Evolutionary conservation across 2,888 invertebrate species (phyloP).

Genomic region (Dorcus hopei): DNA sequence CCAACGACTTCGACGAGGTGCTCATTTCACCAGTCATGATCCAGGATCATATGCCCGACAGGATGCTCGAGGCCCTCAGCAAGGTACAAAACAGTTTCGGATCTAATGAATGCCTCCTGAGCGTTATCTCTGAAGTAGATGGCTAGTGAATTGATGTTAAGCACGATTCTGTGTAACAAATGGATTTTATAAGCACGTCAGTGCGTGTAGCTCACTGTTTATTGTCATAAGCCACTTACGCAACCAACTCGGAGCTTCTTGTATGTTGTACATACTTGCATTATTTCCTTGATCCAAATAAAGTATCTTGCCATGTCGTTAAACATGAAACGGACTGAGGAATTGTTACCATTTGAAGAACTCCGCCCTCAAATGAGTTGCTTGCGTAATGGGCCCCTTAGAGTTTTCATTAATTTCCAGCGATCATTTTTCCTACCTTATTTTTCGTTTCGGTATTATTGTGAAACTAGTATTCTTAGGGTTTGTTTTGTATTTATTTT

Average conservation of each 20-base stretch:
- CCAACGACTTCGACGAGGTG: constrained; percentile 81
- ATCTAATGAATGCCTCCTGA: constrained; percentile 16
- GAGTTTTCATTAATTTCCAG: too few relatives aligned
- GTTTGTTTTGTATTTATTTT: neutral
- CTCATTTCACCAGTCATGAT: constrained; percentile 87
- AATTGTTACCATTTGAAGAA: too few relatives aligned
- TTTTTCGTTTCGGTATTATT: too few relatives aligned
- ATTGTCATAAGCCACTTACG: neutral
- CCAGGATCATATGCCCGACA: constrained; percentile 89
- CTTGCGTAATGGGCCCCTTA: too few relatives aligned
- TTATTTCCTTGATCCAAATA: too few relatives aligned
- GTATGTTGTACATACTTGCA: too few relatives aligned
- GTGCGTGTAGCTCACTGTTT: neutral
- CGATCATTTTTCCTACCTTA: too few relatives aligned
- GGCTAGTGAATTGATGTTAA: neutral
- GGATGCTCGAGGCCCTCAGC: constrained; percentile 76
- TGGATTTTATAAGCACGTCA: neutral
- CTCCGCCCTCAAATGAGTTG: too few relatives aligned
- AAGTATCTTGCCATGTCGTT: too few relatives aligned
- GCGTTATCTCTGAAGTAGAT: constrained; percentile 3
- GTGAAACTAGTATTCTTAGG: too few relatives aligned
- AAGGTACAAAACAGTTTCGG: constrained; percentile 59
- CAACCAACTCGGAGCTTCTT: too few relatives aligned
- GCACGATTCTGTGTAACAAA: neutral
- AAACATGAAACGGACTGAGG: too few relatives aligned